Conservation (phyloP, 2,888 invertebrate species). For the Rhamphomyia laevipes region DNA sequence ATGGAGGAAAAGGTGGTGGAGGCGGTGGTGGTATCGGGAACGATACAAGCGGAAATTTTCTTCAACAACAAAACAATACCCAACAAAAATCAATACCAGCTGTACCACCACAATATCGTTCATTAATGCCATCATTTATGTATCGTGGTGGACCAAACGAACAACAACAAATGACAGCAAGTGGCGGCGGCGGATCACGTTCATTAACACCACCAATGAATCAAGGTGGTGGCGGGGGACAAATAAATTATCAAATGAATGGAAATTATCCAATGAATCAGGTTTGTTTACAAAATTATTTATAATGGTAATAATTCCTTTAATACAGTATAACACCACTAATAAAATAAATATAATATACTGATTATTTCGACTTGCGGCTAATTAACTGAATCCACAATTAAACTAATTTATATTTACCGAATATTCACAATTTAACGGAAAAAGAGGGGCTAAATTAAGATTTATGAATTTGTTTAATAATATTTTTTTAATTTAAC, state of each 20-base stretch:
- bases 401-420: too few relatives aligned
- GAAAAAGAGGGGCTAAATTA: too few relatives aligned
- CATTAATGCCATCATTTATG: slow-evolving; percentile 70
- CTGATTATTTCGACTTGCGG: too few relatives aligned
- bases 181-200: slow-evolving; percentile 14
- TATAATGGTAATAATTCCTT: background rate
- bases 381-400: too few relatives aligned
- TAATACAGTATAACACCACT: background rate
- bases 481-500: too few relatives aligned
- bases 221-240: slow-evolving; percentile 25
- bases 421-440: too few relatives aligned
- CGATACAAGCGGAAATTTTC: slow-evolving; percentile 23
- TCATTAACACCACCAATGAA: slow-evolving; percentile 24
- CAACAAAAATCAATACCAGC: slow-evolving; percentile 39
- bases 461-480: too few relatives aligned
- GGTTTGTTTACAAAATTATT: background rate
- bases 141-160: slow-evolving; percentile 27
- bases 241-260: slow-evolving; percentile 3
- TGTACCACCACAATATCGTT: slow-evolving; percentile 55
- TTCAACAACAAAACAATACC: slow-evolving; percentile 40
- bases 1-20: slow-evolving; percentile 21
- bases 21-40: slow-evolving; percentile 38
- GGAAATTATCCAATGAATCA: slow-evolving; percentile 10
- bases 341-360: too few relatives aligned
- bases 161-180: slow-evolving; percentile 12